Evolutionary conservation across 2,888 invertebrate genomes (phyloP), one percentile per base, ranked within the genome.

Genomic region (Smittia sp.): DNA sequence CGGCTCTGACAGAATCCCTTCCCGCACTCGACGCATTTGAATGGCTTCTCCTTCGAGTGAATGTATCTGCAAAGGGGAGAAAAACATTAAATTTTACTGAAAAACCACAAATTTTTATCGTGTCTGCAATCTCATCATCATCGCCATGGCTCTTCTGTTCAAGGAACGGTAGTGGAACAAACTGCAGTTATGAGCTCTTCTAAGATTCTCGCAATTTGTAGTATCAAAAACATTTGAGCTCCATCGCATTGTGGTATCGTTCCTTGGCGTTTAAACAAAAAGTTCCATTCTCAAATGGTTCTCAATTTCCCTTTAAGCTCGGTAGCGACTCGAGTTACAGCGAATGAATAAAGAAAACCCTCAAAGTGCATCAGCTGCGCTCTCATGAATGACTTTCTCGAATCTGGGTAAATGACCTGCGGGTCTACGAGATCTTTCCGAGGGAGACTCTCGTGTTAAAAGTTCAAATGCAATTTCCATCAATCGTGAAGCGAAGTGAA

Each of bases 1-100:
- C 98, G 86, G 72, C 94, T 93, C 81, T 98, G 98, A 79, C 98
- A 98, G 84, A 98, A 98, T 2, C 98, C 97, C 84, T 98, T 98
- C 76, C 95, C 96, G 80, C 98, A 98, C 82, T 96, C 72, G 39
- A 58, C 52, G 82, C 97, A 98, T 83, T 95, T 96, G 85, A 96
- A 98, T 0, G 98, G 97, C 80, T 98, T 98, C 83, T 96, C 96
- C 83, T 97, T 97, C 75, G 94, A 94, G 84, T 98, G 97, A 79
- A 96, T 98, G 82, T 96, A 98, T 85, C 96, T 96, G 87, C 39
- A 87, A 54, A 70, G 18, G 27, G 9, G 54, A 46, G 11, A 13
- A 32, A 32, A 32, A 6, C 9, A 32, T 41, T 41, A 52, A 22
- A 39, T 15, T 41, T 39, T 22, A 9, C 27, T 27, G 11, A 65